Evolutionary conservation across 2,888 invertebrate species (phyloP).

Genomic region (Gari tellinella): DNA sequence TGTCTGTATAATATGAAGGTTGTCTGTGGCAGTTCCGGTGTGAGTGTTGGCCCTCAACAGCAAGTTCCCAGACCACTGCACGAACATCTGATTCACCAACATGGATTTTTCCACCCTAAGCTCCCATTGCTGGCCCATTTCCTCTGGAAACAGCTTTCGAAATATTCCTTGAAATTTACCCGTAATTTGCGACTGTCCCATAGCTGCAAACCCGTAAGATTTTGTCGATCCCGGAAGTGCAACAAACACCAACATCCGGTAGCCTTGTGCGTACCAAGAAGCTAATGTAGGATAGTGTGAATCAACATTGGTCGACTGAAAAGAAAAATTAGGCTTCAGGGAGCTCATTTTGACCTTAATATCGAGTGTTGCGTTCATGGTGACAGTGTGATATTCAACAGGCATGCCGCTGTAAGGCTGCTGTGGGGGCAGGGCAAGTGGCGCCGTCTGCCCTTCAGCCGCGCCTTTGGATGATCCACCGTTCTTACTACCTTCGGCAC

Average conservation of each 20-base stretch:
- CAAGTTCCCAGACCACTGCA: constrained; percentile 28
- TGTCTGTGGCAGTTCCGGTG: constrained; percentile 28
- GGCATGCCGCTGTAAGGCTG: constrained; percentile 68
- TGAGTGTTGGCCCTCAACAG: constrained; percentile 15
- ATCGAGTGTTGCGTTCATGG: constrained; percentile 56
- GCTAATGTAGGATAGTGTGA: constrained; percentile 42
- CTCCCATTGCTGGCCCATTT: constrained; percentile 65
- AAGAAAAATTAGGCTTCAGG: constrained; percentile 26
- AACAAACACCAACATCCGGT: constrained; percentile 53
- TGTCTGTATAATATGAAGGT: constrained; percentile 65
- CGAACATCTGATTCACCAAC: constrained; percentile 50
- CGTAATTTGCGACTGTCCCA: constrained; percentile 44
- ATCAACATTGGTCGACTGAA: constrained; percentile 41
- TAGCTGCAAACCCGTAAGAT: constrained; percentile 39
- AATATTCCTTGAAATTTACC: constrained; percentile 72
- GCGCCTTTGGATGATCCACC: background rate
- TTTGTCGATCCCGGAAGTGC: constrained; percentile 32
- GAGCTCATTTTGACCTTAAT: constrained; percentile 39
- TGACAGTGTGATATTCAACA: constrained; percentile 66
- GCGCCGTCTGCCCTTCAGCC: background rate
- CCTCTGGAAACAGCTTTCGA: constrained; percentile 60
- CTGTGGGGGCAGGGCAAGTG: constrained; percentile 41
- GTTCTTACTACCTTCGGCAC: constrained; percentile 8
- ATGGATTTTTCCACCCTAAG: constrained; percentile 75
- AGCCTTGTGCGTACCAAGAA: constrained; percentile 44